Percentiles rank a stretch among this genome's conserved stretches.
These are phyloP conservation scores for Wasmannia auropunctata DNA, from an alignment of 1,140 invertebrate genomes.

Conservation along the genomic window DNA sequence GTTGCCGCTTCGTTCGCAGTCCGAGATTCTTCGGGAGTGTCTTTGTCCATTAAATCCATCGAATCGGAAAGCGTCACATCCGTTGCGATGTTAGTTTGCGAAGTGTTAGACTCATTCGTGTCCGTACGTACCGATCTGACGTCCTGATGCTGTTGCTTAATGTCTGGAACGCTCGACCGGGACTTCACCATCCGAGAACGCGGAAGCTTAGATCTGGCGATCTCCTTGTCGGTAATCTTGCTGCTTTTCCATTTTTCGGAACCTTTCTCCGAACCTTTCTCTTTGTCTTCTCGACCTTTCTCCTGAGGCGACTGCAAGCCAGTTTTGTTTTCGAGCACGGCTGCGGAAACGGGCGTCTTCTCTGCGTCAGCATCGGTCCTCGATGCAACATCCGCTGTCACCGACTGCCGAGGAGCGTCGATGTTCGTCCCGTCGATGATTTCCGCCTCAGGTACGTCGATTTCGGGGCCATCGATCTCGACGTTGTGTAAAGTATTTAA, in stretches of 20 bases:
- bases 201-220: not conserved
- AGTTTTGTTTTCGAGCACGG: not conserved
- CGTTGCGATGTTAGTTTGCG: slow-evolving; percentile 21
- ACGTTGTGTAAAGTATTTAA: not conserved
- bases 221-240: not conserved
- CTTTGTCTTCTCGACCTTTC: not conserved
- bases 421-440: not conserved
- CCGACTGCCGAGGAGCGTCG: not conserved
- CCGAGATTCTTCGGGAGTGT: not conserved
- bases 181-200: not conserved
- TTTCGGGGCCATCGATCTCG: too few relatives aligned
- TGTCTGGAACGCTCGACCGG: slow-evolving; percentile 43
- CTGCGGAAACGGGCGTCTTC: not conserved
- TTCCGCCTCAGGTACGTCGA: not conserved
- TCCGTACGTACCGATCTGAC: slow-evolving; percentile 67
- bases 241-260: not conserved
- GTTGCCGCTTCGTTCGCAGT: not conserved
- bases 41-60: not conserved
- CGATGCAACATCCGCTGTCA: not conserved
- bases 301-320: not conserved
- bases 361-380: not conserved
- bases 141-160: slow-evolving; percentile 49
- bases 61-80: slow-evolving; percentile 10
- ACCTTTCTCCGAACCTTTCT: not conserved
- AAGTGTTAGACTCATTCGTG: not conserved